Percentiles rank a stretch among this genome's conserved stretches.
Evolutionary conservation across 2,797 vertebrate species (phyloP).

Genomic region (Salmo trutta): DNA sequence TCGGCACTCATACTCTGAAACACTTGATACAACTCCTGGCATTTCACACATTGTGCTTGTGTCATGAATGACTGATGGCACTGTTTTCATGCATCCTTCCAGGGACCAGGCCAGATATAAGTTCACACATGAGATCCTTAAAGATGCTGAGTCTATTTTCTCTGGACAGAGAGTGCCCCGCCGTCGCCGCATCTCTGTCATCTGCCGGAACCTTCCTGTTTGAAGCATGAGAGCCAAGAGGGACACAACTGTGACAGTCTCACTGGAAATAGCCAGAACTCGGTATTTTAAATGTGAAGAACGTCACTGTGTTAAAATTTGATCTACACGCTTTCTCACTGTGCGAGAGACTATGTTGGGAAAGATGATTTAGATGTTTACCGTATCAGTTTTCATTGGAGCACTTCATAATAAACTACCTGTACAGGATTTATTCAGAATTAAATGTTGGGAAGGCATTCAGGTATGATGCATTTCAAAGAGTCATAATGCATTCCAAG

Average conservation of each 20-base stretch:
- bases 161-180: constrained; percentile 75
- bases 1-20: too few relatives aligned
- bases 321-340: too few relatives aligned
- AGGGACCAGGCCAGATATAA: constrained; percentile 83
- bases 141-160: constrained; percentile 85
- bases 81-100: constrained; percentile 11
- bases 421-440: too few relatives aligned
- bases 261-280: not conserved
- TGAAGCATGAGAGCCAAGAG: constrained; percentile 31
- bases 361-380: too few relatives aligned
- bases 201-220: constrained; percentile 81
- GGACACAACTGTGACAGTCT: not conserved
- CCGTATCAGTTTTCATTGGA: too few relatives aligned
- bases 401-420: too few relatives aligned
- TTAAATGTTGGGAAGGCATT: too few relatives aligned
- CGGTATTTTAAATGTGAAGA: too few relatives aligned
- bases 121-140: constrained; percentile 89
- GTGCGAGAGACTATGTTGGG: too few relatives aligned
- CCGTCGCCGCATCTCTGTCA: constrained; percentile 83
- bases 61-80: not conserved
- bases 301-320: too few relatives aligned
- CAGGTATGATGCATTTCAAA: too few relatives aligned
- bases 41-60: not conserved
- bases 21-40: not conserved
- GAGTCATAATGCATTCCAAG: too few relatives aligned